phyloP scores from a whole-genome alignment of 2,888 invertebrate genomes.

The Nasonia oneida region DNA sequence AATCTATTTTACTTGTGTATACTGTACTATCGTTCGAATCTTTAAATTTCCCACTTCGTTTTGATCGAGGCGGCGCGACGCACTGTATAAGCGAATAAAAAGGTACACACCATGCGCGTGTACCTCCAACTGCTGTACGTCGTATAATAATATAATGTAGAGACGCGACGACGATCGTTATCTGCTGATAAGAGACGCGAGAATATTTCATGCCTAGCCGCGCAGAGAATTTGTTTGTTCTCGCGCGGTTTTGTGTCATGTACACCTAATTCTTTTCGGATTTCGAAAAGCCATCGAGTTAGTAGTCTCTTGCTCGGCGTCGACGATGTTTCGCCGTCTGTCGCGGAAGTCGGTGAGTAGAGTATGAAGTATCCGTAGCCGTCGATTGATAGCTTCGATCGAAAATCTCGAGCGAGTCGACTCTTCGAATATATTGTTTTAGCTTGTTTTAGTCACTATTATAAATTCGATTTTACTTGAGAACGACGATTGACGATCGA shows the following conservation, averaged over 20 bases:
- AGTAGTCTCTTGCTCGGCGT: not conserved
- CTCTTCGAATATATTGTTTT: not conserved
- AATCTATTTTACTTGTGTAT: not conserved
- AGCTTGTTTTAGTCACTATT: not conserved
- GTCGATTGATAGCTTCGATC: conserved; percentile 41
- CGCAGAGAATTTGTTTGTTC: not conserved
- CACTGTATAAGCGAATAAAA: not conserved
- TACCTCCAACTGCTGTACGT: not conserved
- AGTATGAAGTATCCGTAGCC: not conserved
- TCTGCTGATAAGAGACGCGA: not conserved
- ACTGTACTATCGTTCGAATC: not conserved
- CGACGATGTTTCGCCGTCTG: conserved; percentile 48
- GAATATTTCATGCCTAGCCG: not conserved
- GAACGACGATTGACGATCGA: not conserved
- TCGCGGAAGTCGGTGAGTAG: conserved; percentile 51
- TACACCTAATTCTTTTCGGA: not conserved
- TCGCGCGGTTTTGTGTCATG: not conserved
- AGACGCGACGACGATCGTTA: not conserved
- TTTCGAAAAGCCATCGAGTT: not conserved
- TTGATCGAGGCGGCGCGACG: not conserved
- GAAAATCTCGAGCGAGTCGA: conserved; percentile 14
- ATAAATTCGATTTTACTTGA: not conserved
- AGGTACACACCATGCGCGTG: not conserved
- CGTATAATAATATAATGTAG: not conserved
- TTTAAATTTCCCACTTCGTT: not conserved